These are phyloP conservation scores for Salvelinus fontinalis DNA, from an alignment of 2,113 vertebrate genomes.

Conservation along the genomic window DNA sequence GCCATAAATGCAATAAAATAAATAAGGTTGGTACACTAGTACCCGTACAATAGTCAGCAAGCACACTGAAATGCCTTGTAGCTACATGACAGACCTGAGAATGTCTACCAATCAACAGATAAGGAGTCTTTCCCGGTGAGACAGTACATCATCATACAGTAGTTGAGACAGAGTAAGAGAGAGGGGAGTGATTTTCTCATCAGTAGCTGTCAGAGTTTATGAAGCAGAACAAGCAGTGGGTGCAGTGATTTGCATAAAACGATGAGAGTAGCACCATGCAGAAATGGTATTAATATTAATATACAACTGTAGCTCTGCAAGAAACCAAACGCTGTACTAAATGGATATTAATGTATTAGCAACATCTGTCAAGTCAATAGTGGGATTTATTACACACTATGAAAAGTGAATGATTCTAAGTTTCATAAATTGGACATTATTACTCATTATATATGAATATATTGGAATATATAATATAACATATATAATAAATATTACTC, in stretches of 20 bases:
- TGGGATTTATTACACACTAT: conserved; percentile 43
- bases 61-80: not conserved
- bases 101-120: not conserved
- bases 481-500: no score
- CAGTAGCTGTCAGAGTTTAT: conserved; percentile 47
- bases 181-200: conserved; percentile 49
- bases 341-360: conserved; percentile 23
- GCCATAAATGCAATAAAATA: not conserved
- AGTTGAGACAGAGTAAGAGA: conserved; percentile 40
- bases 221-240: conserved; percentile 63
- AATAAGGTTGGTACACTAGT: not conserved
- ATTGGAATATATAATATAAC: no score
- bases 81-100: not conserved
- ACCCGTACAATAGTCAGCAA: not conserved
- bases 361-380: conserved; percentile 33
- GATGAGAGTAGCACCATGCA: conserved; percentile 36
- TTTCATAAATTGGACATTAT: no score
- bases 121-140: not conserved
- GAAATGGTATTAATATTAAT: conserved; percentile 38
- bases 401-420: conserved; percentile 23
- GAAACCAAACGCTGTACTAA: no score
- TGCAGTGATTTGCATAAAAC: conserved; percentile 71
- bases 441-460: no score
- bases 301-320: not conserved
- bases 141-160: conserved; percentile 42